Evolutionary conservation across 1,140 invertebrate genomes (phyloP).

Genomic region (Drosophila micromelanica): DNA sequence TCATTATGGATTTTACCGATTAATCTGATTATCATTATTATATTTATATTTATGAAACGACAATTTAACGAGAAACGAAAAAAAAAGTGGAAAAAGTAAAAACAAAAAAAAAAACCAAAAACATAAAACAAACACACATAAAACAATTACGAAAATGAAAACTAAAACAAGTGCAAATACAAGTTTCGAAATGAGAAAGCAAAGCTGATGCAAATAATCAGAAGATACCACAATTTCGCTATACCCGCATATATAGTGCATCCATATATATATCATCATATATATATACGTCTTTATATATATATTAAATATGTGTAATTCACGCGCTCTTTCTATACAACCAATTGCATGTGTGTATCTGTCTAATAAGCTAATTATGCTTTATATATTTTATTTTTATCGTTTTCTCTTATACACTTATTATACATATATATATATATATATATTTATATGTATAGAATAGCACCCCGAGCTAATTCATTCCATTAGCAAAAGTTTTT

Average conservation of each 20-base stretch:
- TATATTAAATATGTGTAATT: slow-evolving; percentile 30
- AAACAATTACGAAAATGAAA: slow-evolving; percentile 27
- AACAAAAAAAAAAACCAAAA: neutral
- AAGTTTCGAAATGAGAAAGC: slow-evolving; percentile 11
- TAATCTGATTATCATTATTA: slow-evolving; percentile 4
- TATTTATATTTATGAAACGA: neutral
- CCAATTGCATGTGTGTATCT: slow-evolving; percentile 32
- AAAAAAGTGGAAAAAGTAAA: no score
- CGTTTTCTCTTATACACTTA: neutral
- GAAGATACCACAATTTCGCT: slow-evolving; percentile 34
- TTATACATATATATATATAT: slow-evolving; percentile 21
- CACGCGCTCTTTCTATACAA: slow-evolving; percentile 27
- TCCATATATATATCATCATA: slow-evolving; percentile 8
- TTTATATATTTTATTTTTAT: slow-evolving; percentile 10
- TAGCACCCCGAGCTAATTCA: slow-evolving; percentile 53
- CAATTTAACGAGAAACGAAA: slow-evolving; percentile 2
- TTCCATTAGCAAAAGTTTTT: slow-evolving; percentile 70
- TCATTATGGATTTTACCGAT: slow-evolving; percentile 30
- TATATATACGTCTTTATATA: slow-evolving; percentile 12
- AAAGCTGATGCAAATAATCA: slow-evolving; percentile 23
- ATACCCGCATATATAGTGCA: slow-evolving; percentile 24
- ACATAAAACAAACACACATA: slow-evolving; percentile 21
- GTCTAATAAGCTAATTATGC: slow-evolving; percentile 34
- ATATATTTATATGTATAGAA: neutral
- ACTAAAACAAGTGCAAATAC: slow-evolving; percentile 29